These are phyloP conservation scores for Argynnis bischoffii DNA, from an alignment of 2,888 invertebrate genomes.

Conservation along the genomic window DNA sequence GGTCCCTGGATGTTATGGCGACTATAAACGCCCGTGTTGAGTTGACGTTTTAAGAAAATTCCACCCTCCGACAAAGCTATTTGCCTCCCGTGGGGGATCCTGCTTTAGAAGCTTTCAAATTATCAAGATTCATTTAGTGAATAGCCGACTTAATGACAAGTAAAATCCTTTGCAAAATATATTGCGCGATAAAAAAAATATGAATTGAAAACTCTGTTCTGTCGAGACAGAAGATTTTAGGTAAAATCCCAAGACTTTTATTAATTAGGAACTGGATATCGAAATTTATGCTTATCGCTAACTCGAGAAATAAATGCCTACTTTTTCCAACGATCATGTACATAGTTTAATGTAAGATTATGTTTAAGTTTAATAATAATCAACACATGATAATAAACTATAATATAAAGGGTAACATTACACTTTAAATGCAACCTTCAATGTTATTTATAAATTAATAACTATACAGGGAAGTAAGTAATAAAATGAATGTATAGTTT, in stretches of 20 bases:
- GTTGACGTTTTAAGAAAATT: slow-evolving; percentile 74
- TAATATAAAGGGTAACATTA: too few species aligned
- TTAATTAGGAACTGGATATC: not conserved
- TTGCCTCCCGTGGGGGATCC: slow-evolving; percentile 48
- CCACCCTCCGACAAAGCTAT: slow-evolving; percentile 47
- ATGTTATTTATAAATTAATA: too few species aligned
- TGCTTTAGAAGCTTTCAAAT: slow-evolving; percentile 68
- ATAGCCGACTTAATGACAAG: slow-evolving; percentile 66
- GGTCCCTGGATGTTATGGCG: slow-evolving; percentile 72
- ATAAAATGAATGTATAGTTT: too few species aligned
- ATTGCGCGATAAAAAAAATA: slow-evolving; percentile 60
- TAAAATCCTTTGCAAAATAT: slow-evolving; percentile 56
- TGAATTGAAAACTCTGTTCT: slow-evolving; percentile 54
- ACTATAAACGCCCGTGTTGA: slow-evolving; percentile 71
- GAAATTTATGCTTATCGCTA: not conserved
- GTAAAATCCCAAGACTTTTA: slow-evolving; percentile 15
- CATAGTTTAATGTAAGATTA: too few species aligned
- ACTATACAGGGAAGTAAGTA: too few species aligned
- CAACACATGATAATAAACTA: too few species aligned
- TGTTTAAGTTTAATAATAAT: too few species aligned
- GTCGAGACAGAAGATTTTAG: slow-evolving; percentile 22
- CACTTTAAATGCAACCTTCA: too few species aligned
- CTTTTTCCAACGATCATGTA: too few species aligned
- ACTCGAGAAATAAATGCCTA: too few species aligned
- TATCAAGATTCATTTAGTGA: slow-evolving; percentile 67